phyloP scores from a whole-genome alignment of 2,113 vertebrate genomes.

The Gallinago media region DNA sequence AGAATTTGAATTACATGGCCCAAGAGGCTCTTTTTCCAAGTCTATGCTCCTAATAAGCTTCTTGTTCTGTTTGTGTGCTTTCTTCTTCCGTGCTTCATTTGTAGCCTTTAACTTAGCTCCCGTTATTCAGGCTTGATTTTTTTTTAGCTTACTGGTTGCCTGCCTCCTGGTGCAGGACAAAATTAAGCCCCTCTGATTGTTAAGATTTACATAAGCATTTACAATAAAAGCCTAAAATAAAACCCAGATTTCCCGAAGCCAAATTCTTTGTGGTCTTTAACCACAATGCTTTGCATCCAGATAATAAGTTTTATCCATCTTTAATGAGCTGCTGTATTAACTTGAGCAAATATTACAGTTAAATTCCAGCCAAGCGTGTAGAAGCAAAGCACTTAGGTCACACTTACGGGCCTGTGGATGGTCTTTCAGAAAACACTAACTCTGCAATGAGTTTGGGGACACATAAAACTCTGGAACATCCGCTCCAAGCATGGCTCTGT shows the following conservation, averaged over 20 bases:
- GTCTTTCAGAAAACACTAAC: neutral
- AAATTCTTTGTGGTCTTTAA: neutral
- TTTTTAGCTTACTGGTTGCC: neutral
- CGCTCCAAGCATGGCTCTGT: rapidly evolving
- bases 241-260: neutral
- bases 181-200: neutral
- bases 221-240: neutral
- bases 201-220: neutral
- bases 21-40: neutral
- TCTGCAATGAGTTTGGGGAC: neutral
- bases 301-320: neutral
- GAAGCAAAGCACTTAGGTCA: neutral
- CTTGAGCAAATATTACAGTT: constrained; percentile 4
- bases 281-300: neutral
- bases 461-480: neutral
- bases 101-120: neutral
- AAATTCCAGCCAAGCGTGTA: neutral
- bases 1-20: neutral
- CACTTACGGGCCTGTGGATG: neutral
- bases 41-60: neutral
- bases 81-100: neutral
- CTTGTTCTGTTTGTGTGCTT: neutral
- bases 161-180: neutral
- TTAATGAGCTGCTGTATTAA: constrained; percentile 24
- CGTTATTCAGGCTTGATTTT: neutral